A percentile compares a stretch with the other conserved stretches of the same genome.
Conservation (phyloP, 2,888 invertebrate genomes). For the Acanthosepion lycidas region DNA sequence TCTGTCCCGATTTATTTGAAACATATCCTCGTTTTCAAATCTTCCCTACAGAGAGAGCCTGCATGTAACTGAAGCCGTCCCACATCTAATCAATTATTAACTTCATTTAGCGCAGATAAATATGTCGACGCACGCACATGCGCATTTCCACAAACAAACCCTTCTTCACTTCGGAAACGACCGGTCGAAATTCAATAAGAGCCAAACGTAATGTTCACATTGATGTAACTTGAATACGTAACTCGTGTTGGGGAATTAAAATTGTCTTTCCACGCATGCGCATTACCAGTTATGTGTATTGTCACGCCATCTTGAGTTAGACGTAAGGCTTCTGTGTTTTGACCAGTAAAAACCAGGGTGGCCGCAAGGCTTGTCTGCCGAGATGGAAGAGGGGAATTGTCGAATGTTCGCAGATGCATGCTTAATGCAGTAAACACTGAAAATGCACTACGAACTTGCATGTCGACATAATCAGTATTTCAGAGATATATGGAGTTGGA, state of each 20-base stretch:
- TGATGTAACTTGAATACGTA: slow-evolving; percentile 33
- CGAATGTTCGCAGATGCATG: neutral
- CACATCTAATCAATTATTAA: slow-evolving; percentile 9
- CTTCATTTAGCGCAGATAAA: neutral
- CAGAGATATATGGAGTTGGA: neutral
- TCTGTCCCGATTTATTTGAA: neutral
- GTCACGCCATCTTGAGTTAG: neutral
- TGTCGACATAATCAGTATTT: neutral
- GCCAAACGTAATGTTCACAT: slow-evolving; percentile 33
- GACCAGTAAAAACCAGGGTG: neutral
- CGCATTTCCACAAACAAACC: neutral
- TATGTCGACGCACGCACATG: slow-evolving; percentile 7
- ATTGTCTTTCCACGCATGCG: neutral
- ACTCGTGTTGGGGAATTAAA: neutral
- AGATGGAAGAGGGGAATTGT: neutral
- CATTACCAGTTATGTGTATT: slow-evolving; percentile 9
- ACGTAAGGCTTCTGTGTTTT: slow-evolving; percentile 1
- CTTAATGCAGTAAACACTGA: neutral
- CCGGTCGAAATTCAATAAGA: neutral
- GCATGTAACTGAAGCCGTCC: slow-evolving; percentile 6
- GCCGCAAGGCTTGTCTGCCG: neutral
- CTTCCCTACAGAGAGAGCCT: neutral
- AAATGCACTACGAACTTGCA: neutral
- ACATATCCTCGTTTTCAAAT: neutral
- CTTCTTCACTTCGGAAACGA: neutral